Percentiles rank a stretch among this genome's conserved stretches.
These are phyloP conservation scores for Orthonevra nobilis DNA, from an alignment of 2,888 invertebrate genomes.

Conservation along the genomic window DNA sequence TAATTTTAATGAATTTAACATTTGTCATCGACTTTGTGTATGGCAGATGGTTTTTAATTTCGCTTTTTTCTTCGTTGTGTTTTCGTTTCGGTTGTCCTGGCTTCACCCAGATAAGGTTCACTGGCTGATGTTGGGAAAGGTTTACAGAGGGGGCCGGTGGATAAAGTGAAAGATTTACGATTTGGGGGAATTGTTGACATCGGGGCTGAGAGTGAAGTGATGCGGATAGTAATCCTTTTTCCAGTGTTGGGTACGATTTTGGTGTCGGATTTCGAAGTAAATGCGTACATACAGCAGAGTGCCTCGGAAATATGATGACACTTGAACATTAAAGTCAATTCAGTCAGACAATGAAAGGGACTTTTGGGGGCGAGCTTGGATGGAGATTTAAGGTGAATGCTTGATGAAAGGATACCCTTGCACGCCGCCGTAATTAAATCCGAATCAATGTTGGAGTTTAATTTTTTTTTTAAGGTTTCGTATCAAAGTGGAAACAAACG, in stretches of 20 bases:
- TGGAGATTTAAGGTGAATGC: no score
- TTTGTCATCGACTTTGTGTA: conserved; percentile 65
- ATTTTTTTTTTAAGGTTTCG: no score
- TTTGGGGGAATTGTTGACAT: conserved; percentile 50
- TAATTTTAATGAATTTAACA: conserved; percentile 70
- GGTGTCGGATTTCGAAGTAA: conserved; percentile 39
- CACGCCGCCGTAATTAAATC: no score
- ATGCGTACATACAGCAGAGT: not conserved
- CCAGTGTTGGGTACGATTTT: conserved; percentile 22
- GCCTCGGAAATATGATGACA: conserved; percentile 20
- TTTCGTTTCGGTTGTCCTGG: conserved; percentile 4
- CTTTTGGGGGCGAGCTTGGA: conserved; percentile 6
- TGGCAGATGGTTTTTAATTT: conserved; percentile 65
- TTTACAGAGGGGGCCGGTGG: not conserved
- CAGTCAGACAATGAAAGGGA: conserved; percentile 18
- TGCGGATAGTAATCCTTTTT: conserved; percentile 57
- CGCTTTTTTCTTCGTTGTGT: conserved; percentile 31
- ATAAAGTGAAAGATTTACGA: conserved; percentile 48
- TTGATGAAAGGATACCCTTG: no score
- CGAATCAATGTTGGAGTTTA: no score
- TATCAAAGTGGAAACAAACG: no score
- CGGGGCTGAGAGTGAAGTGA: conserved; percentile 46
- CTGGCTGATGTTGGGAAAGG: not conserved
- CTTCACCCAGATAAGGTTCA: conserved; percentile 20
- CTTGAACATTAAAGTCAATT: conserved; percentile 22